Conservation (phyloP, 1,140 invertebrate genomes). For the Cepaea nemoralis region DNA sequence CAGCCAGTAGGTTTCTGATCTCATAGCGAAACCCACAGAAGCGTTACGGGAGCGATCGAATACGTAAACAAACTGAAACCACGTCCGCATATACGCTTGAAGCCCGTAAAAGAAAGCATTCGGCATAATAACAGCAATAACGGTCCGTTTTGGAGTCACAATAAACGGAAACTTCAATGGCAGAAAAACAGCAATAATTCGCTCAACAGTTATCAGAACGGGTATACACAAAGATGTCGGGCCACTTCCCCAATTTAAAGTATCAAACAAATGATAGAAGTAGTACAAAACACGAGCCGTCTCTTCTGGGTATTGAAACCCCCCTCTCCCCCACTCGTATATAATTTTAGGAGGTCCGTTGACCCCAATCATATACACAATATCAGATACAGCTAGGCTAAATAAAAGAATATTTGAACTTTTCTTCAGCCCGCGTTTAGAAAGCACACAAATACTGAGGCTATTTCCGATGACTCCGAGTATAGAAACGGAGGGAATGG, state of each 20-base stretch:
- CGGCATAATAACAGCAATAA: background rate
- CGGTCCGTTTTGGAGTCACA: background rate
- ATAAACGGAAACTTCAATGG: background rate
- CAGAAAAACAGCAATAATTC: constrained; percentile 18
- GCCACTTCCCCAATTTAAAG: background rate
- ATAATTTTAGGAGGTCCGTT: background rate
- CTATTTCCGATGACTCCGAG: background rate
- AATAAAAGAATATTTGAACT: constrained; percentile 2
- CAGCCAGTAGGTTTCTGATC: background rate
- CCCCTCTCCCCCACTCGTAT: background rate
- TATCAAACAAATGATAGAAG: background rate
- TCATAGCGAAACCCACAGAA: background rate
- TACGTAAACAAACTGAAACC: constrained; percentile 28
- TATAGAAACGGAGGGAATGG: background rate
- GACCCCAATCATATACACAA: background rate
- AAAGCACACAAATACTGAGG: background rate
- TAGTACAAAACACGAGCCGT: background rate
- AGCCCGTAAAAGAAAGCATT: background rate
- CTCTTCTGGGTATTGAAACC: background rate
- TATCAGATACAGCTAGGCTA: background rate
- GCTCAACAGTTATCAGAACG: background rate
- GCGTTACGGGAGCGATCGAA: background rate
- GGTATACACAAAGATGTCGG: background rate
- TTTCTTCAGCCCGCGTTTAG: background rate
- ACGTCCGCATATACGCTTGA: background rate